These are phyloP conservation scores for Enteromius paludinosus DNA, from an alignment of 2,797 vertebrate species.

Conservation along the genomic window DNA sequence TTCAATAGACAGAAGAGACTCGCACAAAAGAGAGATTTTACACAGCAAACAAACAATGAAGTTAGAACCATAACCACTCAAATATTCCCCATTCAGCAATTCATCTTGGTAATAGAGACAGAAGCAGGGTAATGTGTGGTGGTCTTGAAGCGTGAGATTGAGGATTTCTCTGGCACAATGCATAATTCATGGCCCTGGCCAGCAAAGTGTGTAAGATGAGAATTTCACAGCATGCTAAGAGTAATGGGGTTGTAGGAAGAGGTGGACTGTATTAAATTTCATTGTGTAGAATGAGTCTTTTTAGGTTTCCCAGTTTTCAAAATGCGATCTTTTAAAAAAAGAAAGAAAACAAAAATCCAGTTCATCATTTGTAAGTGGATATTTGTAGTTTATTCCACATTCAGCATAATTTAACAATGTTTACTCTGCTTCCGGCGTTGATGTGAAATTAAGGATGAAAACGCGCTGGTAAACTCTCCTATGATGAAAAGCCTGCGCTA, in stretches of 20 bases:
- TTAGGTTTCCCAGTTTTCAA: conserved; percentile 67
- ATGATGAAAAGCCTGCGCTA: conserved; percentile 90
- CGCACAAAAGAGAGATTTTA: conserved; percentile 81
- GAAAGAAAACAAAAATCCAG: no score
- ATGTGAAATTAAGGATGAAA: conserved; percentile 86
- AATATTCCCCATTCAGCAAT: conserved; percentile 93
- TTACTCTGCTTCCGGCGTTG: conserved; percentile 43
- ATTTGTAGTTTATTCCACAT: neutral
- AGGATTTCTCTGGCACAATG: conserved; percentile 91
- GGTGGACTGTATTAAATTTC: conserved; percentile 87
- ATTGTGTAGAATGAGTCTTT: conserved; percentile 84
- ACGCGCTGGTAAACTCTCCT: conserved; percentile 91
- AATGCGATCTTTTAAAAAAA: neutral
- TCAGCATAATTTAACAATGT: conserved; percentile 8
- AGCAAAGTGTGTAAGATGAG: conserved; percentile 99
- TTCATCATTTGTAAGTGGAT: neutral
- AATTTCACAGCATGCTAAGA: conserved; percentile 98
- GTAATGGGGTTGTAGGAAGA: conserved; percentile 85
- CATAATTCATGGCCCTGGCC: conserved; percentile 99
- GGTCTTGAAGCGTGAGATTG: conserved; percentile 98
- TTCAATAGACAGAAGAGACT: conserved; percentile 72
- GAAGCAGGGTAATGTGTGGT: conserved; percentile 95
- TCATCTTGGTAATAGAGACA: conserved; percentile 99
- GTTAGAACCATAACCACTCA: conserved; percentile 90
- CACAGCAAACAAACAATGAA: conserved; percentile 90